Evolutionary conservation across 2,888 invertebrate species (phyloP).

Genomic region (Drosophila ezoana): DNA sequence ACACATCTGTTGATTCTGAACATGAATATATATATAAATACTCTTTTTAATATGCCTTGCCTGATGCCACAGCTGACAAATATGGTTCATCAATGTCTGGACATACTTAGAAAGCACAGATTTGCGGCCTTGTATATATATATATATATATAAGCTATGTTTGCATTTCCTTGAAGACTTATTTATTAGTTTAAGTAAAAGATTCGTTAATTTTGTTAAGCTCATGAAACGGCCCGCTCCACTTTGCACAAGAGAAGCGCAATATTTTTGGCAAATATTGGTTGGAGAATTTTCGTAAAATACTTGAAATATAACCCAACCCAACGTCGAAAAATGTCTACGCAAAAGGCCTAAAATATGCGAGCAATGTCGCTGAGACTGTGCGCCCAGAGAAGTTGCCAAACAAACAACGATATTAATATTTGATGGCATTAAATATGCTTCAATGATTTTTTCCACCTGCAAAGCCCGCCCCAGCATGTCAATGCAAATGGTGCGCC

Average conservation of each 20-base stretch:
- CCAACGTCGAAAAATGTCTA: conserved; percentile 24
- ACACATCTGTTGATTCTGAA: too few relatives aligned
- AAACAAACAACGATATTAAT: conserved; percentile 65
- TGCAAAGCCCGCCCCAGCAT: conserved; percentile 19
- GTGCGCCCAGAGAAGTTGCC: conserved; percentile 38
- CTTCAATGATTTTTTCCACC: conserved; percentile 67
- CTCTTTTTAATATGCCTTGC: too few relatives aligned
- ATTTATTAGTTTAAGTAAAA: too few relatives aligned
- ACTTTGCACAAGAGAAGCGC: conserved; percentile 10
- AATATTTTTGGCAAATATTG: conserved; percentile 42
- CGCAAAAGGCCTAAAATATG: conserved; percentile 53
- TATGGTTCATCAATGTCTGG: too few relatives aligned
- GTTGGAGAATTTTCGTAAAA: conserved; percentile 23
- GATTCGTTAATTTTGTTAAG: too few relatives aligned
- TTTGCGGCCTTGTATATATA: too few relatives aligned
- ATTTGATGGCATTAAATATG: conserved; percentile 78
- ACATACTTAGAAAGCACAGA: too few relatives aligned
- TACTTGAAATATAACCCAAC: conserved; percentile 23
- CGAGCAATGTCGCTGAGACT: conserved; percentile 48
- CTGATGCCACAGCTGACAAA: too few relatives aligned
- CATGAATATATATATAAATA: too few relatives aligned
- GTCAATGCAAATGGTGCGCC: conserved; percentile 60
- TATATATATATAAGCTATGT: too few relatives aligned
- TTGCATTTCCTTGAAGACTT: too few relatives aligned
- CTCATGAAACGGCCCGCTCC: too few relatives aligned